Evolutionary conservation across 1,140 invertebrate genomes (phyloP).

Genomic region (Pristionchus pacificus): DNA sequence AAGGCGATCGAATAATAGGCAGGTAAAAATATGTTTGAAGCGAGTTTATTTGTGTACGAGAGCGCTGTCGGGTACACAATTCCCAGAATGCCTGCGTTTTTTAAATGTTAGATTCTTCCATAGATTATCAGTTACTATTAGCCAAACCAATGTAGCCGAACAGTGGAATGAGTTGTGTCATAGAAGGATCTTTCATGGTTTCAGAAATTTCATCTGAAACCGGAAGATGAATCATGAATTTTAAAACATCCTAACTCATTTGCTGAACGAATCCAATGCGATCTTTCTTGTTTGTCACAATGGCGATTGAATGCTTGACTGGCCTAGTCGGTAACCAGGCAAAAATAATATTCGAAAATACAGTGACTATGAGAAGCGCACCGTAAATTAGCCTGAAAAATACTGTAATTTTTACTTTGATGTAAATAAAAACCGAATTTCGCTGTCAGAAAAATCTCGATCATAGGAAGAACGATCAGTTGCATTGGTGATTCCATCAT

Average conservation of each 20-base stretch:
- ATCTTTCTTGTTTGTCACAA: neutral
- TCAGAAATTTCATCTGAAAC: neutral
- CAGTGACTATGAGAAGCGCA: constrained; percentile 15
- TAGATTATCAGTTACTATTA: neutral
- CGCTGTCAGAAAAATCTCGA: neutral
- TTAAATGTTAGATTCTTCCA: too few species aligned
- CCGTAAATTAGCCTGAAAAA: constrained; percentile 20
- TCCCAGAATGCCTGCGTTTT: constrained; percentile 21
- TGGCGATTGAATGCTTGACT: constrained; percentile 26
- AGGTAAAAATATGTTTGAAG: constrained; percentile 17
- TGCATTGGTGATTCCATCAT: neutral
- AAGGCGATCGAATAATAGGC: constrained; percentile 21
- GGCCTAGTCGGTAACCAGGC: constrained; percentile 16
- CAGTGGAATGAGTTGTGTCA: neutral
- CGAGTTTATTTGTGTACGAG: constrained; percentile 12
- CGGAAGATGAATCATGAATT: neutral
- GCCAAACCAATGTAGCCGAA: neutral
- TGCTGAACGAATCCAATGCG: constrained; percentile 7
- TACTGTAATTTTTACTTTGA: neutral
- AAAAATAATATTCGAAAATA: constrained; percentile 24
- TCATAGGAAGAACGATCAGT: neutral
- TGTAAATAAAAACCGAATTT: neutral
- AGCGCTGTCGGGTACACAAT: constrained; percentile 26
- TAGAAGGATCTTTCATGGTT: neutral
- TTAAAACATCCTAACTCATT: neutral